phyloP scores from a whole-genome alignment of 2,888 invertebrate species.

The Drosophila meridionalis region DNA sequence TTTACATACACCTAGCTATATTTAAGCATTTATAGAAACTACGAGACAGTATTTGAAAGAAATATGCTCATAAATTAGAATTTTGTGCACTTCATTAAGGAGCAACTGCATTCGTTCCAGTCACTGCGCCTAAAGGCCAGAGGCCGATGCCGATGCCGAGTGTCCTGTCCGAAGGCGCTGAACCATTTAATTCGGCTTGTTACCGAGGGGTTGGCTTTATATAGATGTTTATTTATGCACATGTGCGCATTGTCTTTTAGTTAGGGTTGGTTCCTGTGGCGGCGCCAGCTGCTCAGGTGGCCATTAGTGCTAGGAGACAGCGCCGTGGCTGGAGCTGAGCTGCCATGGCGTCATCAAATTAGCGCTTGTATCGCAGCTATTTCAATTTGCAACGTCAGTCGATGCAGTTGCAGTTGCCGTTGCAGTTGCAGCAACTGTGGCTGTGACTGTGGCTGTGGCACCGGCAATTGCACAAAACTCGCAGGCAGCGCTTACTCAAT shows the following conservation, averaged over 20 bases:
- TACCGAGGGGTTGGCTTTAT: slow-evolving; percentile 2
- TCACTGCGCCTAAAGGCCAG: background rate
- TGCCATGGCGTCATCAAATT: slow-evolving; percentile 49
- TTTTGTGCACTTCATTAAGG: slow-evolving; percentile 65
- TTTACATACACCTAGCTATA: background rate
- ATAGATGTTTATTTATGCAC: slow-evolving; percentile 4
- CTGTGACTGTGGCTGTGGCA: slow-evolving; percentile 15
- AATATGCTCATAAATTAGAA: slow-evolving; percentile 61
- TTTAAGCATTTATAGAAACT: background rate
- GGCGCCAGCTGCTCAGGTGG: slow-evolving; percentile 35
- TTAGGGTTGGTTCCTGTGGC: slow-evolving; percentile 32
- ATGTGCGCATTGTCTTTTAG: slow-evolving; percentile 5
- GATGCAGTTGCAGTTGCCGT: slow-evolving; percentile 25
- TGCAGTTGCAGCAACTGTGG: slow-evolving; percentile 5
- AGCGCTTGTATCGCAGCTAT: slow-evolving; percentile 46
- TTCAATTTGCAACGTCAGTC: slow-evolving; percentile 50
- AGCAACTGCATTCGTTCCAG: slow-evolving; percentile 1
- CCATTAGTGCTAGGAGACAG: slow-evolving; percentile 34
- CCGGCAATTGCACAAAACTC: slow-evolving; percentile 10
- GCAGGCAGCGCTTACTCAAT: slow-evolving; percentile 36
- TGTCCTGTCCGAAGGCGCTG: slow-evolving; percentile 42
- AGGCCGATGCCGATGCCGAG: background rate
- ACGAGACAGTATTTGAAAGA: background rate
- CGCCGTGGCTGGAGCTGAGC: background rate
- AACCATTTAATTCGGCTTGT: slow-evolving; percentile 67